Evolutionary conservation across 2,888 invertebrate genomes (phyloP), one percentile per base, ranked within the genome.

Genomic region (Acanthosepion pharaonis): DNA sequence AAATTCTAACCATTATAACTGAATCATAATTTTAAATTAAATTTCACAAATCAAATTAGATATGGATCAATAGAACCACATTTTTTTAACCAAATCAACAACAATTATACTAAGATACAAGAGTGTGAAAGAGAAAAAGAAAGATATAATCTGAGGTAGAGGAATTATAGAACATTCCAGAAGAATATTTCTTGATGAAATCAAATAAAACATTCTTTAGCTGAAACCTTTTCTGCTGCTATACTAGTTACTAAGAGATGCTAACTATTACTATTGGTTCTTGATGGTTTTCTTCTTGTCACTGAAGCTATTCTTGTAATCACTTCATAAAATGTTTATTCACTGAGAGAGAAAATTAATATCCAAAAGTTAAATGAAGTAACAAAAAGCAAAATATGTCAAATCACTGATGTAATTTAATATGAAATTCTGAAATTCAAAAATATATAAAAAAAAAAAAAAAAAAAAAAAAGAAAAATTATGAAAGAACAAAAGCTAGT

Each of bases 1-100:
- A 78, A 78, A 78, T 78, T 78, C 78, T 78, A 78, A n/a, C 78
- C 78, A 78, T 78, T 78, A 78, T 78, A 78, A 78, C n/a, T 33
- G 15, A 78, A 78, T 78, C 78, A 78, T 78, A 78, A 78, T 78
- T 78, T 33, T 11, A 78, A 78, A 78, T 78, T 78, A 78, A 78
- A 78, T 78, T 78, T 78, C 78, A 78, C n/a, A 33, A 33, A 78
- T 78, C 78, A 78, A 78, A 78, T 78, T 78, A 78, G 78, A n/a
- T 78, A 78, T 78, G 78, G 78, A 78, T 78, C 78, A 5, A 78
- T 78, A n/a, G 23, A 78, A 23, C 23, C 4, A 33, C 78, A 11
- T 78, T 78, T n/a, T n/a, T 78, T 15, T n/a, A n/a, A 78, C 11
- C n/a, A 78, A 78, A 78, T 78, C n/a, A 78, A 78, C 78, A n/a